Evolutionary conservation across 2,113 vertebrate species (phyloP).

Genomic region (Neotragus pygmaeus): DNA sequence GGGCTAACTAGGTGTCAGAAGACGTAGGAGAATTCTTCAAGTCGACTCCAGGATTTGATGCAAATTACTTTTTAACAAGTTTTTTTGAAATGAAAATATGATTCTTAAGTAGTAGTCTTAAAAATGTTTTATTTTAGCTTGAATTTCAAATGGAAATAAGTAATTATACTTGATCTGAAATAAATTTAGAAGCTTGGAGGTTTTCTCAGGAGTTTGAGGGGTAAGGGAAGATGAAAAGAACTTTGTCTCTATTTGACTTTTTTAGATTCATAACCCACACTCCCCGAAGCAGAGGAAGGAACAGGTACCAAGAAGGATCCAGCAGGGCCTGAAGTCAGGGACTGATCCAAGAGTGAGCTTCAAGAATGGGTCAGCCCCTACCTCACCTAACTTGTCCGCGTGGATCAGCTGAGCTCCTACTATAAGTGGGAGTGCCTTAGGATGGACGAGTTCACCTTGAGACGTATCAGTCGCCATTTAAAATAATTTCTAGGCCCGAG

Average conservation of each 20-base stretch:
- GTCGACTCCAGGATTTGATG: constrained; percentile 62
- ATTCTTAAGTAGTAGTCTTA: constrained; percentile 23
- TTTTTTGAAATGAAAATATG: constrained; percentile 44
- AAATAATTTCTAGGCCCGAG: constrained; percentile 83
- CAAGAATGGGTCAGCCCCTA: constrained; percentile 83
- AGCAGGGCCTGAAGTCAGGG: constrained; percentile 76
- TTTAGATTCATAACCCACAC: constrained; percentile 41
- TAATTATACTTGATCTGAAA: constrained; percentile 48
- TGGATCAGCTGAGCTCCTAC: constrained; percentile 85
- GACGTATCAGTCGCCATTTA: constrained; percentile 86
- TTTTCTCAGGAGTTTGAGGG: constrained; percentile 56
- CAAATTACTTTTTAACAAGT: constrained; percentile 57
- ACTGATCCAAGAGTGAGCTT: constrained; percentile 82
- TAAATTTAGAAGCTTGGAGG: constrained; percentile 52
- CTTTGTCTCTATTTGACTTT: background rate
- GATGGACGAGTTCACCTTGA: constrained; percentile 85
- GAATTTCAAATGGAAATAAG: constrained; percentile 10
- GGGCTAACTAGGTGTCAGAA: constrained; percentile 66
- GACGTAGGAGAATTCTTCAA: constrained; percentile 61
- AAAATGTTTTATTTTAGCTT: constrained; percentile 51
- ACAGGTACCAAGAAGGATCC: constrained; percentile 67
- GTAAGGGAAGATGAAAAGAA: constrained; percentile 64
- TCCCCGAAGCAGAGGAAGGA: constrained; percentile 68
- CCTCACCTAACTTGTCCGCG: constrained; percentile 87
- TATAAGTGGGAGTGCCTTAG: constrained; percentile 86